Percentiles rank a stretch among this genome's conserved stretches.
These are phyloP conservation scores for Xerus rutilus DNA, from an alignment of 2,797 vertebrate species.

Conservation along the genomic window DNA sequence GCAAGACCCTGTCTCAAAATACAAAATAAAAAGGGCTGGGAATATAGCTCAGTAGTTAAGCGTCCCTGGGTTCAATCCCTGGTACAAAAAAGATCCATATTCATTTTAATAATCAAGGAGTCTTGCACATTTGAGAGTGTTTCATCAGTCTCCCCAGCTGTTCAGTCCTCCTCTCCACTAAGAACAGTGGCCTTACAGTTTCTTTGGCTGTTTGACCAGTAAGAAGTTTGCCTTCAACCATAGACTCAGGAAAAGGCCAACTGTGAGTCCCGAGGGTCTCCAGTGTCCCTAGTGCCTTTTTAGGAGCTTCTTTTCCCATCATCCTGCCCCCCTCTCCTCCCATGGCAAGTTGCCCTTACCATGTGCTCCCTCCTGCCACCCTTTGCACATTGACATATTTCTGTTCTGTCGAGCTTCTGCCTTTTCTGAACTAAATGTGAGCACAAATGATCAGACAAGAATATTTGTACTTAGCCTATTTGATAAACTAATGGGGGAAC, in stretches of 20 bases:
- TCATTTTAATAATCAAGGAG: constrained; percentile 67
- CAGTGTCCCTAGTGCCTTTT: background rate
- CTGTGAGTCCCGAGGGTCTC: background rate
- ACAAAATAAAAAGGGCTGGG: background rate
- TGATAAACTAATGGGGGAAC: background rate
- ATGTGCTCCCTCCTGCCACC: background rate
- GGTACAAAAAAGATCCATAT: no score
- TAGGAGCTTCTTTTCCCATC: background rate
- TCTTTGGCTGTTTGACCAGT: background rate
- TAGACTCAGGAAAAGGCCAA: constrained; percentile 18
- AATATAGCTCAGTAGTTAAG: background rate
- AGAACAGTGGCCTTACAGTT: constrained; percentile 9
- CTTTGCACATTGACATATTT: constrained; percentile 22
- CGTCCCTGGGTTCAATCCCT: background rate
- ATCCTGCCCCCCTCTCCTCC: background rate
- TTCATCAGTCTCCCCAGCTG: background rate
- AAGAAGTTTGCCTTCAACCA: background rate
- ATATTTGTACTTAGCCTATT: constrained; percentile 26
- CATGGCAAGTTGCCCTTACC: constrained; percentile 53
- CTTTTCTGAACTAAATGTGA: constrained; percentile 54
- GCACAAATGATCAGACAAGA: constrained; percentile 51
- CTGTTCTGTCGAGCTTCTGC: background rate
- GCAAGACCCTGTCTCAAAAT: background rate
- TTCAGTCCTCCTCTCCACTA: constrained; percentile 8
- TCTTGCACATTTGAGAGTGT: constrained; percentile 14